Evolutionary conservation across 2,113 vertebrate species (phyloP), one percentile per base, ranked within the genome.

Genomic region (Pachycephala philippinensis): DNA sequence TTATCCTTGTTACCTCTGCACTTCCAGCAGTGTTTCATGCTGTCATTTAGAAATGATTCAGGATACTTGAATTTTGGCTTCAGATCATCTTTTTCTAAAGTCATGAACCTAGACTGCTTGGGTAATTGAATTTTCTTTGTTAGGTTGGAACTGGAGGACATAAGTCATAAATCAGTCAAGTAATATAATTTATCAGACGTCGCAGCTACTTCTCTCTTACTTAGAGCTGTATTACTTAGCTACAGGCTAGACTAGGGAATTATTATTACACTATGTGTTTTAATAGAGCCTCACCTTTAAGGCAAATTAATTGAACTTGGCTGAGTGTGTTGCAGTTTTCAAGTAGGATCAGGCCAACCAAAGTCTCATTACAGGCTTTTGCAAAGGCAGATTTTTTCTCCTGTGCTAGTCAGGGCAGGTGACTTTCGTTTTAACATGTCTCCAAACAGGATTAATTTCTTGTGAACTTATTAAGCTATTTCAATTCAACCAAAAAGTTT

Each of bases 51-150:
- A 93, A 96, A 88, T 72, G 0, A 88, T 83, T 87, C 75, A 79
- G 63, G 54, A 79, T 64, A 60, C 61, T 87, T 88, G 61, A 54
- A 71, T 82, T 88, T 90, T 88, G 63, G 35, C 52, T 93, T 49
- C 27, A 54, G 33, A 79, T 75, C 21, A 50, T 88, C 53, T 90
- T 95, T 90, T 79, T 44, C 37, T 44, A 52, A 64, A 92, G 83
- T 76, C 79, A 83, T 85, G 49, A 95, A 88, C 75, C 52, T 72
- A 30, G 40, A 63, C 39, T 79, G 22, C 77, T 87, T 82, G 49
- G 49, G 68, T 95, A 92, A 90, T 85, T 96, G 56, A 63, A 91
- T 93, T 95, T 95, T 93, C 86, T 81, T 84, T 92, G 59, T 92
- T 89, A 91, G 15, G 23, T 87, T 1, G 3, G 33, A 92, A 85